Base-by-base conservation (phyloP, 2,888 invertebrate genomes). In the Parnassius smintheus region DNA sequence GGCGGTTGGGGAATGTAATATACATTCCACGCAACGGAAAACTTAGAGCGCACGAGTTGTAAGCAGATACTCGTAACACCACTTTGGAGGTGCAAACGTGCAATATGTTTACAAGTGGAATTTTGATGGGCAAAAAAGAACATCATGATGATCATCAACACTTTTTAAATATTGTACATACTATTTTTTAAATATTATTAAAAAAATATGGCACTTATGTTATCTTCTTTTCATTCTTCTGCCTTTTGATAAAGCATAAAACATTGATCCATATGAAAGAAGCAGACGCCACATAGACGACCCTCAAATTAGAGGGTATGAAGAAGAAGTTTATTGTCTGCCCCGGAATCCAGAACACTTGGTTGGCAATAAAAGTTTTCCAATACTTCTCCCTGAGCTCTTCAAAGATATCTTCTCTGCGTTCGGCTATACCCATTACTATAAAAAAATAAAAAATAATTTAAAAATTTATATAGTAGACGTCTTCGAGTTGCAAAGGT, bases 211-310 rank as follows among this genome's bases (percentile, higher is more conserved):
- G 41, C 13, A 46, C 41, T 57, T 44, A 59, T 52, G 22, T 4
- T 25, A 25, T 35, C 22, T 45, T 49, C 22, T 64, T 62, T 44
- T 56, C 54, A 9, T 59, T 64, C 10, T 85, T 85, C 65, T 93
- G 93, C 61, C 96, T 86, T 78, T 97, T 97, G 66, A 97, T 94
- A 82, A 95, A 96, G 77, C 96, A 97, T 35, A 97, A 86, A 61
- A 97, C 95, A 76, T 97, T 97, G 64, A 96, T 95, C 97, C 97
- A 97, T 35, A 95, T 81, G 72, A 97, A 95, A 1, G 96, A 95
- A 56, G 95, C 95, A 0, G 94, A 86, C 0, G 96, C 95, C 41
- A 97, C 96, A 75, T 96, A 97, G 1, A 95, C 93, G 0, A 97
- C 96, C 13, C 97, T 92, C 64, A 95, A 93, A 59, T 94, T 85